Evolutionary conservation across 2,113 vertebrate genomes (phyloP).

Genomic region (human (Homo sapiens)): DNA sequence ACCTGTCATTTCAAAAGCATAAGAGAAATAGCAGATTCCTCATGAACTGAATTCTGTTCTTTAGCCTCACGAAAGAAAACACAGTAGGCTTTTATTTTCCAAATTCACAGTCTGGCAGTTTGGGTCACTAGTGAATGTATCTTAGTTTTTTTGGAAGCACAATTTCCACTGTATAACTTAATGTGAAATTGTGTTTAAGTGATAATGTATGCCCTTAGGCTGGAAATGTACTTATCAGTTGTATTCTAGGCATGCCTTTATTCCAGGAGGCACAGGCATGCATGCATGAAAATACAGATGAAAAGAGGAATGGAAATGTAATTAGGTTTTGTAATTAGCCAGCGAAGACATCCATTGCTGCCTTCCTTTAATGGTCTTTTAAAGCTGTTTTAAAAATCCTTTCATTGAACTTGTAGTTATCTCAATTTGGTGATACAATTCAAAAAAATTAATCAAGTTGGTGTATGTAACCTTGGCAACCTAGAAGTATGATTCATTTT

Average conservation of each 20-base stretch:
- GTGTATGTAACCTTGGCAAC: conserved; percentile 22
- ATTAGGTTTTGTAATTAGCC: conserved; percentile 62
- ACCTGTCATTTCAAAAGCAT: neutral
- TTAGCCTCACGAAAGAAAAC: neutral
- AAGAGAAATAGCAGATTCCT: neutral
- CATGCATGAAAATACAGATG: conserved; percentile 19
- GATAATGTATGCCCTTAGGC: neutral
- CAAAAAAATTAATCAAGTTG: conserved; percentile 51
- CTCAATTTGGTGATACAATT: conserved; percentile 33
- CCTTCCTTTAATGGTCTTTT: conserved; percentile 51
- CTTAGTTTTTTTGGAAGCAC: conserved; percentile 1
- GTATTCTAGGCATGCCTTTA: conserved; percentile 35
- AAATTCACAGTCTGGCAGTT: neutral
- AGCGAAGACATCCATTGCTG: neutral
- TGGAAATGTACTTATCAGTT: neutral
- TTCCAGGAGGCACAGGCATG: neutral
- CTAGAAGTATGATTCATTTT: neutral
- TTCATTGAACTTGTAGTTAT: conserved; percentile 50
- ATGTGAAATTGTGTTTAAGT: conserved; percentile 54
- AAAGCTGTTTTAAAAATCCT: conserved; percentile 48
- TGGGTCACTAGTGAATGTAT: neutral
- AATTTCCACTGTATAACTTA: neutral
- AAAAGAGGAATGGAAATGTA: conserved; percentile 21
- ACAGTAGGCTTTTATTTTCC: neutral
- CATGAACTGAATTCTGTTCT: neutral